Evolutionary conservation across 2,113 vertebrate genomes (phyloP).

Genomic region (Mionectes macconnelli): DNA sequence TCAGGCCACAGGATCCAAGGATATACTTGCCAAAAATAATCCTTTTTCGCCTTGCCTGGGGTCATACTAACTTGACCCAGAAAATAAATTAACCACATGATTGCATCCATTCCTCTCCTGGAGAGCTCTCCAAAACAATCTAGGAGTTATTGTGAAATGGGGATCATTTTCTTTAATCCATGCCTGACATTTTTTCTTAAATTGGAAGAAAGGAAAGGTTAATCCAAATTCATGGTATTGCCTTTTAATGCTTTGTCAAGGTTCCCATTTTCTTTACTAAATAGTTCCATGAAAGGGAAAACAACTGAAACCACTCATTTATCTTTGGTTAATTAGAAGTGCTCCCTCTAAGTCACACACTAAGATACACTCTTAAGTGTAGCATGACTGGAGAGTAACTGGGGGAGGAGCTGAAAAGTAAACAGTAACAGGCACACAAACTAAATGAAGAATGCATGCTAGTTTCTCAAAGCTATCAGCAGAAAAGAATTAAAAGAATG

Average conservation of each 20-base stretch:
- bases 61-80: background rate
- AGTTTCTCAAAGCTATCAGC: background rate
- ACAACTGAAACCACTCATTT: background rate
- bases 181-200: background rate
- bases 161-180: background rate
- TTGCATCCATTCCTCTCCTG: slow-evolving; percentile 9
- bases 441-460: background rate
- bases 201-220: background rate
- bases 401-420: background rate
- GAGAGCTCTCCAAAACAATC: background rate
- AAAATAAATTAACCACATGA: slow-evolving; percentile 44
- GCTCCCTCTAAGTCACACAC: background rate
- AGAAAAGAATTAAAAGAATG: slow-evolving; percentile 35
- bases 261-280: background rate
- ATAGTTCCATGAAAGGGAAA: background rate
- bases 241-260: background rate
- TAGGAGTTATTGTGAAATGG: background rate
- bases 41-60: background rate
- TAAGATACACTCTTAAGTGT: background rate
- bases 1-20: background rate
- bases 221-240: background rate
- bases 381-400: background rate
- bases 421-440: background rate
- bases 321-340: background rate
- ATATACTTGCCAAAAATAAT: slow-evolving; percentile 36